A percentile compares a stretch with the other conserved stretches of the same genome.
These are phyloP conservation scores for Hippasteria phrygiana DNA, from an alignment of 53 echinoderm and acorn worm species.

Conservation along the genomic window DNA sequence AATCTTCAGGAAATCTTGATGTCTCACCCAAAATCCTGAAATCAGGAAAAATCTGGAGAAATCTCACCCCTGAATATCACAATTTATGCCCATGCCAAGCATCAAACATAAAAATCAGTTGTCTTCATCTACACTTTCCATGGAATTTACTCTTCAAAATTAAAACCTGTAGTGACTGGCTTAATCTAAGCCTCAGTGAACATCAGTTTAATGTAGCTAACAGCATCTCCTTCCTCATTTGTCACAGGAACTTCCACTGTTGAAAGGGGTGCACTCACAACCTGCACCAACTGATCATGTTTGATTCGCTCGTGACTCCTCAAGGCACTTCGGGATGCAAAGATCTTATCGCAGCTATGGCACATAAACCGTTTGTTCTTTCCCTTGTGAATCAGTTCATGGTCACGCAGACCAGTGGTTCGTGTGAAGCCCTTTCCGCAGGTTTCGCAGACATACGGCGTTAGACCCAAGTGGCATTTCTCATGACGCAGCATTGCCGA, in stretches of 20 bases:
- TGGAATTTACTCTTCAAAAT: too few relatives aligned
- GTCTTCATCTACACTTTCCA: too few relatives aligned
- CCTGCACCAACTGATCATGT: constrained; percentile 17
- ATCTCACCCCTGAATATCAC: too few relatives aligned
- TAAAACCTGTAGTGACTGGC: not conserved
- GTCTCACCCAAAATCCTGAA: too few relatives aligned
- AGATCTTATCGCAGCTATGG: constrained; percentile 40
- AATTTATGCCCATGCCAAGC: too few relatives aligned
- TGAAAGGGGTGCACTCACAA: constrained; percentile 12
- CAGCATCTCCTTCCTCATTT: constrained; percentile 21
- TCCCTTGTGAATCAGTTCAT: constrained; percentile 49
- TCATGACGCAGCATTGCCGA: constrained; percentile 37
- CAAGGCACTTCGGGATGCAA: constrained; percentile 48
- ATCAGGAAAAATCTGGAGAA: too few relatives aligned
- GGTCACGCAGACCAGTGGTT: constrained; percentile 52
- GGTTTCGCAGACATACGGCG: constrained; percentile 25
- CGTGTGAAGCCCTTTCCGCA: constrained; percentile 51
- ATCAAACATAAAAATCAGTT: too few relatives aligned
- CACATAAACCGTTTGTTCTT: constrained; percentile 57
- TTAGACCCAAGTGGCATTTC: constrained; percentile 41
- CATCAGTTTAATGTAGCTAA: constrained; percentile 40
- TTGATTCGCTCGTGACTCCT: constrained; percentile 51
- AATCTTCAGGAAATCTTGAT: too few relatives aligned
- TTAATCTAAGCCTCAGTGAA: constrained; percentile 24
- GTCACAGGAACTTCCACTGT: constrained; percentile 43